Conservation (phyloP, 1,140 invertebrate genomes). For the Sogatella furcifera region DNA sequence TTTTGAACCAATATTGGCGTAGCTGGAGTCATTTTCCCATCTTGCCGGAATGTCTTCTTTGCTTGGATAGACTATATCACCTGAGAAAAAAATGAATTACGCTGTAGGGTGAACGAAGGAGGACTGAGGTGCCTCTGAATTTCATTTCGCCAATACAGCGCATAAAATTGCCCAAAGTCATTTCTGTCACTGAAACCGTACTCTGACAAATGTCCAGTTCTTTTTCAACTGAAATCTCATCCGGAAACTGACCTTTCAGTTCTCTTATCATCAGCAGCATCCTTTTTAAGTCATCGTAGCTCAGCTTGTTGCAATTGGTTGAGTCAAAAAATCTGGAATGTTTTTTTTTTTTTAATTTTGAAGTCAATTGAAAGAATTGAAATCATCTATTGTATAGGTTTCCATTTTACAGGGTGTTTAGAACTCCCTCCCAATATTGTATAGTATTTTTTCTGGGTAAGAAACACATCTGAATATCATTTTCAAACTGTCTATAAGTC, state of each 20-base stretch:
- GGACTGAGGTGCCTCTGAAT: background rate
- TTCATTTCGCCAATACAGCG: background rate
- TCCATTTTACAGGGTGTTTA: no score
- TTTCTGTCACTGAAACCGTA: slow-evolving; percentile 12
- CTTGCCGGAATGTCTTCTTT: no score
- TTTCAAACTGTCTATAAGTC: no score
- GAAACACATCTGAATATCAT: no score
- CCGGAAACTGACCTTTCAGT: background rate
- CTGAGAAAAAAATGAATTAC: background rate
- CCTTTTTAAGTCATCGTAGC: background rate
- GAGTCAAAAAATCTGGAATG: slow-evolving; percentile 1
- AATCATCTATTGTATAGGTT: no score
- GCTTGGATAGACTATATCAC: background rate
- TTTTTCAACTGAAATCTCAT: background rate
- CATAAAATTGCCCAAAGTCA: background rate
- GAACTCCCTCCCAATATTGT: no score
- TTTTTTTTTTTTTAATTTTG: no score
- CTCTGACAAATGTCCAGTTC: background rate
- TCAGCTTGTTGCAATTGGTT: background rate
- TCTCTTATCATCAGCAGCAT: background rate
- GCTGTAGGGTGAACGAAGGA: background rate
- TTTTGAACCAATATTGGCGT: no score
- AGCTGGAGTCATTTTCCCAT: no score
- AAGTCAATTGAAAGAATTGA: no score
- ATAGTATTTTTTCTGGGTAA: no score